Evolutionary conservation across 2,797 vertebrate genomes (phyloP).

Genomic region (Rhinatrema bivittatum): DNA sequence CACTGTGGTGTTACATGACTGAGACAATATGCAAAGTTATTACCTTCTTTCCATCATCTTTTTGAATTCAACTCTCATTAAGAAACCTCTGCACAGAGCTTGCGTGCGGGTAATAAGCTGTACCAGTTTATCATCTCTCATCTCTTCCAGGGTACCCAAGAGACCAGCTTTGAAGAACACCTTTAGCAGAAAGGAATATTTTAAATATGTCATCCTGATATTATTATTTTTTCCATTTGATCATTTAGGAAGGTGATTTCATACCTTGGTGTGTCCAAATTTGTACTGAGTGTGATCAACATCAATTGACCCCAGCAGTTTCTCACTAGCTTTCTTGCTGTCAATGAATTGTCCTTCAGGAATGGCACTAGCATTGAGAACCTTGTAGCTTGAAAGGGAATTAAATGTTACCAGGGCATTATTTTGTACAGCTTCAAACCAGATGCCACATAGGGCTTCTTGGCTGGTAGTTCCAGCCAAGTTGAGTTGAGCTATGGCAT

Average conservation of each 20-base stretch:
- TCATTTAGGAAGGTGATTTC: too few species aligned
- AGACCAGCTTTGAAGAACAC: constrained; percentile 82
- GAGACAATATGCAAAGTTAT: too few species aligned
- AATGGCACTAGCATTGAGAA: constrained; percentile 64
- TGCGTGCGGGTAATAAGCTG: constrained; percentile 65
- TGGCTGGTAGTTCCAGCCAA: too few species aligned
- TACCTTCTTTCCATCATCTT: constrained; percentile 70
- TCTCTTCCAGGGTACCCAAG: constrained; percentile 71
- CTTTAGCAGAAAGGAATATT: too few species aligned
- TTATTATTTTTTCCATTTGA: too few species aligned
- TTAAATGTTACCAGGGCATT: too few species aligned
- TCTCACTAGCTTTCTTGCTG: constrained; percentile 72
- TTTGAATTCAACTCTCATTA: constrained; percentile 70
- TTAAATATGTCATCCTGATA: too few species aligned
- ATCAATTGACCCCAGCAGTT: constrained; percentile 62
- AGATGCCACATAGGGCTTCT: too few species aligned
- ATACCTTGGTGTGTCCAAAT: constrained; percentile 69
- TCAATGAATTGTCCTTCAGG: constrained; percentile 71
- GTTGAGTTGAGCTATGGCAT: too few species aligned
- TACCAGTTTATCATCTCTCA: constrained; percentile 74
- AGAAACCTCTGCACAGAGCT: constrained; percentile 59
- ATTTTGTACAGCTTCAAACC: too few species aligned
- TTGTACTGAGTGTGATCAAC: constrained; percentile 61
- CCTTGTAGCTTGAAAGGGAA: constrained; percentile 39
- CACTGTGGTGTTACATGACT: too few species aligned